Evolutionary conservation across 2,113 vertebrate genomes (phyloP).

Genomic region (Fulmarus glacialis): DNA sequence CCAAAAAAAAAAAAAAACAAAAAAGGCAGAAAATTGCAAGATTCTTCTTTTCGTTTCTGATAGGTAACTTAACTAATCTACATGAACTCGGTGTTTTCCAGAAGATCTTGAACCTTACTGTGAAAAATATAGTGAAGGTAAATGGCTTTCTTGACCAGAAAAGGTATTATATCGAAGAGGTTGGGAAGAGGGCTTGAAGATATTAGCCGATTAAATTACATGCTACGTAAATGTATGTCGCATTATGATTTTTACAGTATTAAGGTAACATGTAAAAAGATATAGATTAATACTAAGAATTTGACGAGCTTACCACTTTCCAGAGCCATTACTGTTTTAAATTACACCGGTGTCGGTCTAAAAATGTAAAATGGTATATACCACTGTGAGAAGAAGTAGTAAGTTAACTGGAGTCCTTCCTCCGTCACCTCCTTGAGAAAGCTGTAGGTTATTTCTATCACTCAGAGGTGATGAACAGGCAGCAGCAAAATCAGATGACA

Average conservation of each 20-base stretch:
- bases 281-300: not conserved
- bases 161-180: not conserved
- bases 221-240: not conserved
- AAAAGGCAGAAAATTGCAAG: not conserved
- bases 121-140: constrained; percentile 18
- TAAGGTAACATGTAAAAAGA: not conserved
- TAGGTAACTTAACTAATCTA: not conserved
- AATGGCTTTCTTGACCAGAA: constrained; percentile 7
- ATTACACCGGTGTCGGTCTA: not conserved
- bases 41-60: not conserved
- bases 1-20: not conserved
- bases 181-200: not conserved
- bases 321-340: not conserved
- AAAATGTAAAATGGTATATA: not conserved
- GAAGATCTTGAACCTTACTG: not conserved
- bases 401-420: constrained; percentile 22
- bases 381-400: not conserved
- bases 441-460: constrained; percentile 47
- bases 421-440: constrained; percentile 26
- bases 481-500: constrained; percentile 15
- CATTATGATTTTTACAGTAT: not conserved
- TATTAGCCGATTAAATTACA: constrained; percentile 15
- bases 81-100: not conserved
- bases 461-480: constrained; percentile 45
- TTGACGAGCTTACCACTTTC: not conserved